A percentile compares a stretch with the other conserved stretches of the same genome.
Evolutionary conservation across 2,797 vertebrate genomes (phyloP).

Genomic region (Pitangus sulphuratus): DNA sequence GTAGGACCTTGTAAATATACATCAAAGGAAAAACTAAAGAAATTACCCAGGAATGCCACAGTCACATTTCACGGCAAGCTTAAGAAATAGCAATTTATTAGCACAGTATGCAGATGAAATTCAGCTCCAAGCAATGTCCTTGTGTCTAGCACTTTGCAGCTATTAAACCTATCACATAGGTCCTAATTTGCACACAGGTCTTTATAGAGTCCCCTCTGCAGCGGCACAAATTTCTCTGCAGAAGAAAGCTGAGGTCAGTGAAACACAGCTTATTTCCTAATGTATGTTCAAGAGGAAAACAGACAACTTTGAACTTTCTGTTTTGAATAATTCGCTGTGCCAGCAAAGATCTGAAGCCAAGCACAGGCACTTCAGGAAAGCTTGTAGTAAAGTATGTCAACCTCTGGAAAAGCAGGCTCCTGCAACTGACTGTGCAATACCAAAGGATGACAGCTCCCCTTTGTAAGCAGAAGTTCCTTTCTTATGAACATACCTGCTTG

Average conservation of each 20-base stretch:
- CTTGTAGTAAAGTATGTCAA: neutral
- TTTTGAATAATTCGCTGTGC: neutral
- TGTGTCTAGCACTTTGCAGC: neutral
- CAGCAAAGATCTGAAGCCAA: neutral
- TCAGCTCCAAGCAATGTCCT: neutral
- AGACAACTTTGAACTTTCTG: neutral
- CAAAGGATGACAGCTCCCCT: neutral
- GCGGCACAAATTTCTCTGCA: neutral
- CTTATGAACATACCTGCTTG: neutral
- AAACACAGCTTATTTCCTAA: neutral
- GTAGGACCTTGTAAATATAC: neutral
- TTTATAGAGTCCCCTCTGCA: neutral
- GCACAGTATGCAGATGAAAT: neutral
- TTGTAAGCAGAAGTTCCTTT: neutral
- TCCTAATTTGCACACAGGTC: neutral
- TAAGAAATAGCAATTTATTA: neutral
- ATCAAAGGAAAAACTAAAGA: neutral
- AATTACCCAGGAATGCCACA: neutral
- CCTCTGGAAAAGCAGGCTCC: slow-evolving; percentile 5
- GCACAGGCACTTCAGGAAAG: neutral
- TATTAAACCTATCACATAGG: neutral
- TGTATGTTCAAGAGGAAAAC: neutral
- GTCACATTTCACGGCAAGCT: neutral
- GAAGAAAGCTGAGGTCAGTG: neutral
- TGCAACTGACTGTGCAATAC: neutral